phyloP scores from a whole-genome alignment of 64 coral and sea anemone genomes.

The Pocillopora damicornis region DNA sequence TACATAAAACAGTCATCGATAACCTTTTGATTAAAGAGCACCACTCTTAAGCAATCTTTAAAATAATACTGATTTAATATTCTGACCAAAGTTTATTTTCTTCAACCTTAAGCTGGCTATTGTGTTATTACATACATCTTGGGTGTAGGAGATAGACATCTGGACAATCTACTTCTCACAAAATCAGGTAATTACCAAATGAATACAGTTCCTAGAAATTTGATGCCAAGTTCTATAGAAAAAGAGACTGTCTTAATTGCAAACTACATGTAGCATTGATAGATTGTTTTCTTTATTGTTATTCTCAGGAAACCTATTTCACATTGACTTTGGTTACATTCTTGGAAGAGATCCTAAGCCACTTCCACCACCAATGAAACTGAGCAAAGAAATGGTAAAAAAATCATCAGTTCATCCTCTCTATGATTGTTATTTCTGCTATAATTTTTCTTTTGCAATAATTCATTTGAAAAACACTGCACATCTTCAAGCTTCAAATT shows the following conservation, averaged over 20 bases:
- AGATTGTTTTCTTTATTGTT: background rate
- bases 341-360: conserved; percentile 96
- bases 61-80: background rate
- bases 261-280: background rate
- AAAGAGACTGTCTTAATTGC: too few species aligned
- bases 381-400: conserved; percentile 98
- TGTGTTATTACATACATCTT: conserved; percentile 96
- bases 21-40: background rate
- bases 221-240: background rate
- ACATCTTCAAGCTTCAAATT: too few species aligned
- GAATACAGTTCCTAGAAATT: background rate
- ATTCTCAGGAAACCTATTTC: conserved; percentile 70
- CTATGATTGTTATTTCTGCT: background rate
- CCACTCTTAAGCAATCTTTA: background rate
- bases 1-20: too few species aligned
- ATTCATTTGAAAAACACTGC: too few species aligned
- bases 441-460: too few species aligned
- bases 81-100: background rate
- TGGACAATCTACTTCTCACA: conserved; percentile 95
- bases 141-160: conserved; percentile 89
- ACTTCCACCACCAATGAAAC: conserved; percentile 96
- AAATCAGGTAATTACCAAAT: conserved; percentile 72
- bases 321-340: conserved; percentile 96
- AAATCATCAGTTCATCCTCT: too few species aligned
- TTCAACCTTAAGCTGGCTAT: conserved; percentile 69